phyloP scores from a whole-genome alignment of 2,797 vertebrate species.

The Ptychobarbus kaznakovi region DNA sequence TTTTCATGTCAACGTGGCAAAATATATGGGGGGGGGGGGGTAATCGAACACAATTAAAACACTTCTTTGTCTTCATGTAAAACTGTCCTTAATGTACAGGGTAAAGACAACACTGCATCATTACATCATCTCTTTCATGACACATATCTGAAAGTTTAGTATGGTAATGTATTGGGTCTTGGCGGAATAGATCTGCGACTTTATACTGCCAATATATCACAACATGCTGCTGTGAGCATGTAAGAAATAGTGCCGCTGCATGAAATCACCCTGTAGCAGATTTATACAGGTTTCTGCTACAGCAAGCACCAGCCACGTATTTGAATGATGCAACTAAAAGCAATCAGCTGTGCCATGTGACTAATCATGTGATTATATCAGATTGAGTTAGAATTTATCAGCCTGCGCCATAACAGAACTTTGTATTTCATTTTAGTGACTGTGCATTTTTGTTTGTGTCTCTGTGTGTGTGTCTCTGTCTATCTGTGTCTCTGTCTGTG shows the following conservation, averaged over 20 bases:
- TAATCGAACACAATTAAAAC: no score
- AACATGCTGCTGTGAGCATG: neutral
- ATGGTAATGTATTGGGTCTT: no score
- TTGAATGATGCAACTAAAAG: neutral
- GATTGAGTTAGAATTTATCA: neutral
- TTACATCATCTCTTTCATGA: neutral
- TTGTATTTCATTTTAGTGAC: neutral
- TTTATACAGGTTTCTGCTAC: neutral
- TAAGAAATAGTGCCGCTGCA: neutral
- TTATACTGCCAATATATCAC: no score
- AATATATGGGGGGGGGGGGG: no score
- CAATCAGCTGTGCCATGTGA: neutral
- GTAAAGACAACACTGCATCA: neutral
- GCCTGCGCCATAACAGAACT: neutral
- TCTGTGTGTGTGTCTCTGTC: no score
- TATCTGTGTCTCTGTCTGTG: no score
- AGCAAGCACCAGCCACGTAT: neutral
- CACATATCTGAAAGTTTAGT: no score
- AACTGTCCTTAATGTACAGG: no score
- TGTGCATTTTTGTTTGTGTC: no score
- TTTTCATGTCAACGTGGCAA: no score
- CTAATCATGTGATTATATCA: neutral
- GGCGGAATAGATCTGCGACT: no score
- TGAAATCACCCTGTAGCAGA: neutral
- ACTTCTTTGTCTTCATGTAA: no score